Conservation (phyloP, 2,888 invertebrate genomes). For the Tenthredo amoena region DNA sequence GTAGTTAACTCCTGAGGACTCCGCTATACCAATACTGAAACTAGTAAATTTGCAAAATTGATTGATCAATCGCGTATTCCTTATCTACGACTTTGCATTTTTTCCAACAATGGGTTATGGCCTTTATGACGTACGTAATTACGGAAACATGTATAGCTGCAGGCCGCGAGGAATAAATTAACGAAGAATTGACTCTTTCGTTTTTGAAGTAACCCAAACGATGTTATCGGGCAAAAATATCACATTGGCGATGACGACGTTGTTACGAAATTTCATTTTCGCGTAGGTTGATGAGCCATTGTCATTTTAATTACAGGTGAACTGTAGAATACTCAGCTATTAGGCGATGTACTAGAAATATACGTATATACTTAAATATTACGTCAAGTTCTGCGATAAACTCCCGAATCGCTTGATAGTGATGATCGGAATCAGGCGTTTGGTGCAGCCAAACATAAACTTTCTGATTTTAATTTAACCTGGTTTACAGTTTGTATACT, state of each 20-base stretch:
- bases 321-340: not conserved
- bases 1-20: not conserved
- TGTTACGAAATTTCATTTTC: not conserved
- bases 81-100: not conserved
- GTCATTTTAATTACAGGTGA: not conserved
- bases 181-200: not conserved
- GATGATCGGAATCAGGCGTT: not conserved
- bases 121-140: not conserved
- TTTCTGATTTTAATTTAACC: not conserved
- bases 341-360: not conserved
- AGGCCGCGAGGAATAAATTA: not conserved
- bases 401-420: not conserved
- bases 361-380: not conserved
- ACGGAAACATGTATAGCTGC: not conserved
- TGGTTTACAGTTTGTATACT: slow-evolving; percentile 1
- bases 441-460: not conserved
- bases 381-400: not conserved
- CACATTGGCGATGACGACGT: not conserved
- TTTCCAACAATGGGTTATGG: not conserved
- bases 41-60: not conserved
- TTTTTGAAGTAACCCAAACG: not conserved
- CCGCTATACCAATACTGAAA: not conserved
- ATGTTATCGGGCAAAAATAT: not conserved
- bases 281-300: not conserved
- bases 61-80: not conserved